Evolutionary conservation across 2,113 vertebrate species (phyloP).

Genomic region (Forbesichthys papilliferus): DNA sequence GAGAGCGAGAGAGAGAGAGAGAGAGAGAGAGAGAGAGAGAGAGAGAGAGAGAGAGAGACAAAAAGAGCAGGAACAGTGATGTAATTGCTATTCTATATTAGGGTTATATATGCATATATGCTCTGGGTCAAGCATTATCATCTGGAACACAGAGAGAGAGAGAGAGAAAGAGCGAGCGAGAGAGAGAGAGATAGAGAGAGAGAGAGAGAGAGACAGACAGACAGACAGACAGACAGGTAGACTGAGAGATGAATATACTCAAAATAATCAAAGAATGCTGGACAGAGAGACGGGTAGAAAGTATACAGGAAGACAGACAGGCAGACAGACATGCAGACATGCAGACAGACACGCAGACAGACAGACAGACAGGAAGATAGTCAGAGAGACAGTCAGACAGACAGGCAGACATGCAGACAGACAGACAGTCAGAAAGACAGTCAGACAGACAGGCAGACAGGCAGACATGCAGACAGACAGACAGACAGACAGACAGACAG

Average conservation of each 20-base stretch:
- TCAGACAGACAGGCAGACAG: too few relatives aligned
- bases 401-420: too few relatives aligned
- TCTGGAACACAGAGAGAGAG: too few relatives aligned
- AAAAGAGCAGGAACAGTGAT: constrained; percentile 65
- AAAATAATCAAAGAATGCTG: not conserved
- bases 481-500: too few relatives aligned
- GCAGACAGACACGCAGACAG: too few relatives aligned
- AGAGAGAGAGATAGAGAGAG: constrained; percentile 19
- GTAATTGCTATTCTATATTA: constrained; percentile 71
- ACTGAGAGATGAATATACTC: not conserved
- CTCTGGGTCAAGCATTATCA: too few relatives aligned
- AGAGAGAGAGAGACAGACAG: constrained; percentile 23
- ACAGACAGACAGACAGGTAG: not conserved
- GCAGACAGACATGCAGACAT: not conserved
- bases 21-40: constrained; percentile 33
- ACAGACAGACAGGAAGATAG: too few relatives aligned
- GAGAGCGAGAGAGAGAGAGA: too few relatives aligned
- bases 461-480: too few relatives aligned
- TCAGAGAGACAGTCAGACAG: too few relatives aligned
- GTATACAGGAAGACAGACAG: constrained; percentile 13
- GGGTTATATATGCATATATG: constrained; percentile 72
- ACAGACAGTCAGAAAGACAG: too few relatives aligned
- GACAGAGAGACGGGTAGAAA: not conserved
- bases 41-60: constrained; percentile 12
- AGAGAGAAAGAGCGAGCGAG: not conserved